Base-by-base conservation (phyloP, 2,888 invertebrate genomes). In the Helobdella robusta region DNA sequence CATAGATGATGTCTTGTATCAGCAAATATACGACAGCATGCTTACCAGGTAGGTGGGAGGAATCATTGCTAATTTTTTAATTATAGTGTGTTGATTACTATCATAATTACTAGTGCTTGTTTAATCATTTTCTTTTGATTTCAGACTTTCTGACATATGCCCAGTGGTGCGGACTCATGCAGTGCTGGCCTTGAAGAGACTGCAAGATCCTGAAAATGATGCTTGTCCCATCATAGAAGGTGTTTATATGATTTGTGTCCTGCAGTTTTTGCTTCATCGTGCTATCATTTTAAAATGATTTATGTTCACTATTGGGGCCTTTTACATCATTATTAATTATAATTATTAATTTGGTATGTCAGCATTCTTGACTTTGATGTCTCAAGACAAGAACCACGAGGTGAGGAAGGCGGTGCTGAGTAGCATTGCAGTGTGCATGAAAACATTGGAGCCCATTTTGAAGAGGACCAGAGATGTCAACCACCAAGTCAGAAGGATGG, bases 101-200 rank as follows among this genome's bases (percentile, higher is more conserved):
- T 40, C 11, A 15, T 40, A n/a, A 15, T 40, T n/a, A 40, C n/a
- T 40, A 15, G 11, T 40, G n/a, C n/a, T 40, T 40, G 44, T 40
- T 40, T 40, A 15, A 40, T 40, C n/a, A 40, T 40, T 15, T 11
- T 11, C n/a, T 40, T 40, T 15, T 40, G 11, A n/a, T 40, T 15
- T 30, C 23, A 25, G 87, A 35, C 76, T 86, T 52, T 77, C 87
- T 81, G 91, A 91, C 75, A 84, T 85, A 8, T 85, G 87, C 54
- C 84, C 87, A 0, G 84, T 85, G 60, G 87, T 92, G 2, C 83
- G 91, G 25, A 85, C 86, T 40, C 86, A 90, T 72, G 91, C 91
- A 0, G 86, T 89, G 0, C 78, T 85, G 34, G 88, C 89, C 0
- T 80, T 92, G 48, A 85, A 87, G 65, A 83, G 91, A 3, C 81